Base-by-base conservation (phyloP, 2,797 vertebrate species). In the Coregonus sp. region DNA sequence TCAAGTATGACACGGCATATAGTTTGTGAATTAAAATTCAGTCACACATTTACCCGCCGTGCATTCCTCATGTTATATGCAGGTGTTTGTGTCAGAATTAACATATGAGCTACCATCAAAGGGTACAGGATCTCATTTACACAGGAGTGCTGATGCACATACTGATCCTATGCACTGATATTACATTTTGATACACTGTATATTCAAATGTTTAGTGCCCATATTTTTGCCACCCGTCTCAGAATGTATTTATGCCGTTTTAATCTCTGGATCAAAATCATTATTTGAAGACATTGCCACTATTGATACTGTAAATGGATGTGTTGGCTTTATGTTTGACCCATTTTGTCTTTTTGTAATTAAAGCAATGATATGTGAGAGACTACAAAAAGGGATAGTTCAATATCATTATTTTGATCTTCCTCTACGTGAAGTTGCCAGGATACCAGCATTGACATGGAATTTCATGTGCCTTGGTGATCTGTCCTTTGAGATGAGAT, bases 61-160 rank as follows among this genome's bases (percentile, higher is more conserved):
- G 40, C 69, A 75, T 50, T 20, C 67, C 73, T 78, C 51, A 75
- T 81, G 75, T 67, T 67, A 69, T 81, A 78, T 78, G 73, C 63
- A 78, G 71, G 68, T 35, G 20, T 72, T 72, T 79, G 47, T 50
- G 6, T 47, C 15, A 50, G 16, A 67, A 81, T 72, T 75, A 66
- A 75, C 80, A 78, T 78, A 31, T 20, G n/a, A 51, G 52, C 51
- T 52, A 35, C 12, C n/a, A 61, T 68, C 37, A 59, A 78, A 67
- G 50, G 63, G 40, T 59, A 66, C 65, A 51, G 79, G 33, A 69
- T 50, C 70, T 73, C 33, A 75, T 79, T 67, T 75, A 33, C 68
- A 67, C 68, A n/a, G 31, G 63, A 51, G 61, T 6, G 6, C 47
- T 51, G 52, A 77, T 74, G n/a, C 47, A 47, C 9, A 33, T 50